Conservation (phyloP, 1,140 invertebrate genomes). For the Geopemphigus sp. region DNA sequence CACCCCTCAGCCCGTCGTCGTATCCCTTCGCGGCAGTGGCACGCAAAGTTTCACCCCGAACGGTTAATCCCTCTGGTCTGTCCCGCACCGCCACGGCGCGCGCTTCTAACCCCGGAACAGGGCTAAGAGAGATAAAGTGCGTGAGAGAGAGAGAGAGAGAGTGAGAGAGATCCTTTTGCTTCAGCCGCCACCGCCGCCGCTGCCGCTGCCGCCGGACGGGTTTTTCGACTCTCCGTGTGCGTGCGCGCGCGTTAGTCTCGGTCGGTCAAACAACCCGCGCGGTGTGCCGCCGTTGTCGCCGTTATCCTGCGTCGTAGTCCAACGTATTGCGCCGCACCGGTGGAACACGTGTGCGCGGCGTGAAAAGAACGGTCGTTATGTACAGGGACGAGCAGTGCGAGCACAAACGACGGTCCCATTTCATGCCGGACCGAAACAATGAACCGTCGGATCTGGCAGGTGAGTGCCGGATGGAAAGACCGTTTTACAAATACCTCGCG, state of each 20-base stretch:
- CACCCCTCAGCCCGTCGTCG: neutral
- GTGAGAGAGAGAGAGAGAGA: neutral
- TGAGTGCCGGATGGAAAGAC: too few relatives aligned
- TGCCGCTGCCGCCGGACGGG: constrained; percentile 1
- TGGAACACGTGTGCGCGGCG: too few relatives aligned
- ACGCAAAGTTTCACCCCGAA: constrained; percentile 27
- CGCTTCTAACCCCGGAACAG: neutral
- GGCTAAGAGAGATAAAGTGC: too few relatives aligned
- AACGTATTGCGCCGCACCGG: too few relatives aligned
- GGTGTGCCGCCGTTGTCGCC: neutral
- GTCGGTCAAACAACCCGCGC: constrained; percentile 28
- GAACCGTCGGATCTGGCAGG: neutral
- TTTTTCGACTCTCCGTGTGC: constrained; percentile 23
- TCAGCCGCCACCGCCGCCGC: neutral
- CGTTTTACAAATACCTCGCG: too few relatives aligned
- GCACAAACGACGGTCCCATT: too few relatives aligned
- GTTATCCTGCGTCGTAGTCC: neutral
- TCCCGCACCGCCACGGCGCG: neutral
- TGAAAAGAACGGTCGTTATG: too few relatives aligned
- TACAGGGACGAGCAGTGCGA: too few relatives aligned
- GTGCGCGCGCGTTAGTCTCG: constrained; percentile 35
- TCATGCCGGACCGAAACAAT: neutral
- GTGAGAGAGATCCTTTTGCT: too few relatives aligned
- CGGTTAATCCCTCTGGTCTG: constrained; percentile 38
- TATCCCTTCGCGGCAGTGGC: neutral